Conservation (phyloP, 2,797 vertebrate species). For the Vireo griseus region DNA sequence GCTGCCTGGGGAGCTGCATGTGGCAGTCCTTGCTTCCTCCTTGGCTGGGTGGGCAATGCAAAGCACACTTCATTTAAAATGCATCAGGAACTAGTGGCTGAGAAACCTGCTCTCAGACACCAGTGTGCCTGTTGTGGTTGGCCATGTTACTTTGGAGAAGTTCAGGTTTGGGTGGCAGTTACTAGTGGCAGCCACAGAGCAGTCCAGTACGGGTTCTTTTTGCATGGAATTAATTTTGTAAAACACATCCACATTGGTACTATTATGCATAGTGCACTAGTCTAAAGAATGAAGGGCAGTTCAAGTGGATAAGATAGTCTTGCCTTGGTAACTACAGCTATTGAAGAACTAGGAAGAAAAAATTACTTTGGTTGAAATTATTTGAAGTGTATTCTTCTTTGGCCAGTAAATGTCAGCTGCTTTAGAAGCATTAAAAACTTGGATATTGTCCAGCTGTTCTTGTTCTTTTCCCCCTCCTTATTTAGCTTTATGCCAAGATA, state of each 20-base stretch:
- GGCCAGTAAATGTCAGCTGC: background rate
- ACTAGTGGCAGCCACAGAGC: background rate
- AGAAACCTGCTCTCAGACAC: background rate
- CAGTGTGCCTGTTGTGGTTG: accelerated
- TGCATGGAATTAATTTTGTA: background rate
- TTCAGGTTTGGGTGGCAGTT: background rate
- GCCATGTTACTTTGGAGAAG: background rate
- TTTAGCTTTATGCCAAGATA: background rate
- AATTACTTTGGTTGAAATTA: conserved; percentile 19
- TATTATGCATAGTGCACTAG: accelerated
- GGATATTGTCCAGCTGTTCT: background rate
- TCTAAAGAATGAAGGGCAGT: background rate
- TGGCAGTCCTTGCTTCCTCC: background rate
- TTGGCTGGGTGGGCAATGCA: background rate
- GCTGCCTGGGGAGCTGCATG: background rate
- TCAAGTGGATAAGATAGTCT: background rate
- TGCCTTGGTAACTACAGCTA: background rate
- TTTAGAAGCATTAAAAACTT: background rate
- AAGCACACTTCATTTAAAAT: accelerated
- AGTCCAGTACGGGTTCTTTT: background rate
- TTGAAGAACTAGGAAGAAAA: background rate
- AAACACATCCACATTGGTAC: background rate
- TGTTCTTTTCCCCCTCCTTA: background rate
- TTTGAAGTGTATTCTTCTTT: background rate
- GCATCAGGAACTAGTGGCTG: background rate